Percentiles rank a stretch among this genome's conserved stretches.
These are phyloP conservation scores for Dysidea cf. avara DNA, from an alignment of 37 sponge, comb jelly and placozoan genomes.

Conservation along the genomic window DNA sequence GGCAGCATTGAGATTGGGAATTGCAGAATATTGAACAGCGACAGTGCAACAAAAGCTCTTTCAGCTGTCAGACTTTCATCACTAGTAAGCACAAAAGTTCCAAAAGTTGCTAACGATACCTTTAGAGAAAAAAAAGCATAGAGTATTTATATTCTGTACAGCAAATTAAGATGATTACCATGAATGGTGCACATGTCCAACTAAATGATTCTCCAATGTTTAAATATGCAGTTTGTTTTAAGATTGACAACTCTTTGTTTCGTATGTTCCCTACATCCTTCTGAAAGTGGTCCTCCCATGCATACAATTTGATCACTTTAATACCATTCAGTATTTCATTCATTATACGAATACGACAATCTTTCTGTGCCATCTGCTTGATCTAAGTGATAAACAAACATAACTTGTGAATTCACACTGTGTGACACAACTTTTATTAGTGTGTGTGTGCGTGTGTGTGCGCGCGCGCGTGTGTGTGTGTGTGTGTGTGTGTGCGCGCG, in stretches of 20 bases:
- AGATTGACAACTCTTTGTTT: slow-evolving; percentile 61
- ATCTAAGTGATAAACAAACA: slow-evolving; percentile 16
- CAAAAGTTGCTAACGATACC: slow-evolving; percentile 94
- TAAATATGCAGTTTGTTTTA: slow-evolving; percentile 62
- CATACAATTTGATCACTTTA: slow-evolving; percentile 96
- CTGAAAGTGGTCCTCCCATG: slow-evolving; percentile 89
- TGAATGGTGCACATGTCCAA: slow-evolving; percentile 87
- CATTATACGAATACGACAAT: slow-evolving; percentile 75
- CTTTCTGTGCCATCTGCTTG: slow-evolving; percentile 67
- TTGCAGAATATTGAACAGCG: slow-evolving; percentile 94
- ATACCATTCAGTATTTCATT: slow-evolving; percentile 93
- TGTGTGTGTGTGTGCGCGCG: too few relatives aligned
- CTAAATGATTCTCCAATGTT: slow-evolving; percentile 68
- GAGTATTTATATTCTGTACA: too few relatives aligned
- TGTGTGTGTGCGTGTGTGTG: too few relatives aligned
- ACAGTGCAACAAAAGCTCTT: slow-evolving; percentile 91
- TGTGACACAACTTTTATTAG: too few relatives aligned
- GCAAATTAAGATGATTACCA: slow-evolving; percentile 75
- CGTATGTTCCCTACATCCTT: slow-evolving; percentile 67
- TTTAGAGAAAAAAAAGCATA: slow-evolving; percentile 22
- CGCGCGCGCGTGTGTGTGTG: too few relatives aligned
- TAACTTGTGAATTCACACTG: too few relatives aligned
- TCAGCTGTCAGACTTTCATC: slow-evolving; percentile 74
- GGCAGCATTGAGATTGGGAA: slow-evolving; percentile 95
- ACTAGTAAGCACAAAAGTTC: slow-evolving; percentile 73